Evolutionary conservation across 2,797 vertebrate genomes (phyloP).

Genomic region (Paguma larvata): DNA sequence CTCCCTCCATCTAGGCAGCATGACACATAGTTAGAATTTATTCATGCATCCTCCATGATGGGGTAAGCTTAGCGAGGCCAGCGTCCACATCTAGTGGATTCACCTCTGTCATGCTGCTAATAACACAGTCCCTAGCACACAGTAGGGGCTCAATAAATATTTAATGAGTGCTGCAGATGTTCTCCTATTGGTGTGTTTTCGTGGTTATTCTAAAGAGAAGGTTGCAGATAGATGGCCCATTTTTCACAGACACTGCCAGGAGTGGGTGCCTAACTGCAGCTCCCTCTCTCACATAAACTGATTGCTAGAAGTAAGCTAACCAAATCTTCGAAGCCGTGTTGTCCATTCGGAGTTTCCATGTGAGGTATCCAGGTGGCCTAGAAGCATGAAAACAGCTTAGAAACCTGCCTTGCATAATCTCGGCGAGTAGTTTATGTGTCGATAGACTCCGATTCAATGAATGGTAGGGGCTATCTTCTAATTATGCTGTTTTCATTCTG

Average conservation of each 20-base stretch:
- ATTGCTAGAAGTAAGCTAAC: constrained; percentile 78
- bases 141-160: neutral
- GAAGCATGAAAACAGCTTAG: constrained; percentile 70
- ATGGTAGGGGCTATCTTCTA: constrained; percentile 55
- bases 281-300: constrained; percentile 67
- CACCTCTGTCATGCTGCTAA: neutral
- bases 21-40: neutral
- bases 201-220: constrained; percentile 28
- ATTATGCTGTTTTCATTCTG: constrained; percentile 61
- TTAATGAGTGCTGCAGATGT: neutral
- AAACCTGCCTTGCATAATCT: constrained; percentile 65
- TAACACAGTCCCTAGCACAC: neutral
- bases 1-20: neutral
- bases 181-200: neutral
- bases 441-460: constrained; percentile 44
- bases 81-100: neutral
- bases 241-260: constrained; percentile 56
- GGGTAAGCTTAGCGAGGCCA: neutral
- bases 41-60: neutral
- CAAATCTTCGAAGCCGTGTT: constrained; percentile 72
- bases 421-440: constrained; percentile 41
- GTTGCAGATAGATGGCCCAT: neutral
- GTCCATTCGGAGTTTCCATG: constrained; percentile 78
- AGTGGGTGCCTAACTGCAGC: constrained; percentile 55
- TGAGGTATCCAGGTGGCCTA: constrained; percentile 75